Percentiles rank a stretch among this genome's conserved stretches.
Evolutionary conservation across 2,113 vertebrate genomes (phyloP).

Genomic region (Verasper variegatus): DNA sequence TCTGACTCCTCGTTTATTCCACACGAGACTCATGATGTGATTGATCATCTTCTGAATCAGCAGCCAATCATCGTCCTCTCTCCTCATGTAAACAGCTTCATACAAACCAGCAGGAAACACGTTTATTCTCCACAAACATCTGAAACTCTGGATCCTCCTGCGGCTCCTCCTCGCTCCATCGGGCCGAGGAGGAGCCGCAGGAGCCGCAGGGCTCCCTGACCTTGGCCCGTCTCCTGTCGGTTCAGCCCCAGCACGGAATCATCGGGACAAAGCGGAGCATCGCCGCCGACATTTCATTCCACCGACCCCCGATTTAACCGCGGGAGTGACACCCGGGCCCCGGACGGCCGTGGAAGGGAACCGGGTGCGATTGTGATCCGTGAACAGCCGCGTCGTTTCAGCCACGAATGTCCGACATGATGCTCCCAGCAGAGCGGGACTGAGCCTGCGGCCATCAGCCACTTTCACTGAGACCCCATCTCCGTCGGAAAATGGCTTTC

Average conservation of each 20-base stretch:
- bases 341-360: background rate
- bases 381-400: fast-evolving
- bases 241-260: constrained; percentile 37
- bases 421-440: constrained; percentile 10
- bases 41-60: no score
- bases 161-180: no score
- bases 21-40: no score
- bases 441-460: constrained; percentile 55
- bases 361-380: background rate
- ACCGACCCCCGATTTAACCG: constrained; percentile 30
- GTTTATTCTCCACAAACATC: no score
- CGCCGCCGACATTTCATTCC: constrained; percentile 59
- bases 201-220: constrained; percentile 57
- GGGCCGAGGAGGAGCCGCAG: background rate
- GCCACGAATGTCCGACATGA: background rate
- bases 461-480: constrained; percentile 52
- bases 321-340: background rate
- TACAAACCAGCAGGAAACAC: no score
- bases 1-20: no score
- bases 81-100: background rate
- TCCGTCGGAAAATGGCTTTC: constrained; percentile 75
- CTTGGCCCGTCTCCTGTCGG: constrained; percentile 66
- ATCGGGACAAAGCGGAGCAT: constrained; percentile 68
- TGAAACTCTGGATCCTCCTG: no score
- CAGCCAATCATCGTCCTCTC: no score